Base-by-base conservation (phyloP, 2,888 invertebrate species). In the Gymnocheta viridis region DNA sequence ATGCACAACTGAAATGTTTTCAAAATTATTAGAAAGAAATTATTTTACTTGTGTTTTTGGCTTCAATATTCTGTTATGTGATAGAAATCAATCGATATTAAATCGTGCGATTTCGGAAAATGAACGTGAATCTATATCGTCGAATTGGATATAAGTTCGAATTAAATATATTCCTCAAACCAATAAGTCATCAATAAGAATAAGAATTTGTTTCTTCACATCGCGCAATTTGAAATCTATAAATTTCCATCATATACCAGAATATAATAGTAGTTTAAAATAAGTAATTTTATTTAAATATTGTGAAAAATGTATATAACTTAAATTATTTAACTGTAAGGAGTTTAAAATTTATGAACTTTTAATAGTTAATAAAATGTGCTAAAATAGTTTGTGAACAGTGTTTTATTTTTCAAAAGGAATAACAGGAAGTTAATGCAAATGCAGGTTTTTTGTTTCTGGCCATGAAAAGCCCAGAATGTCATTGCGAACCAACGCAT, bases 321-420 rank as follows among this genome's bases (percentile, higher is more conserved):
- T 24, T 24, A 24, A 22, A 12, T 14, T 4, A 24, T 12, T 24
- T 51, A 24, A 12, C 14, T 24, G 12, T 24, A 51, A 24, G 4
- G 12, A 51, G 14, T 24, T 49, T 49, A 19, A 49, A 22, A 12
- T 22, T 22, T 51, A 24, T 24, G 12, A 6, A 29, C 1, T 32
- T 56, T 7, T 17, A 17, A 32, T n/a, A 29, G 29, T 29, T 56
- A 58, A 58, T 58, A 58, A 58, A 58, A 35, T 58, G 35, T 35
- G 35, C 12, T 22, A 35, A 35, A 29, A 51, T 47, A 19, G 19
- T 19, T 7, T 19, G 0, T 7, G 14, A 14, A 41, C 14, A 41
- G 4, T 41, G 2, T 41, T 41, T 41, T 4, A 41, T 4, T 41
- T 41, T 32, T n/a, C n/a, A n/a, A n/a, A n/a, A n/a, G n/a, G n/a